Base-by-base conservation (phyloP, 2,113 vertebrate species). In the Malaclemys terrapin region DNA sequence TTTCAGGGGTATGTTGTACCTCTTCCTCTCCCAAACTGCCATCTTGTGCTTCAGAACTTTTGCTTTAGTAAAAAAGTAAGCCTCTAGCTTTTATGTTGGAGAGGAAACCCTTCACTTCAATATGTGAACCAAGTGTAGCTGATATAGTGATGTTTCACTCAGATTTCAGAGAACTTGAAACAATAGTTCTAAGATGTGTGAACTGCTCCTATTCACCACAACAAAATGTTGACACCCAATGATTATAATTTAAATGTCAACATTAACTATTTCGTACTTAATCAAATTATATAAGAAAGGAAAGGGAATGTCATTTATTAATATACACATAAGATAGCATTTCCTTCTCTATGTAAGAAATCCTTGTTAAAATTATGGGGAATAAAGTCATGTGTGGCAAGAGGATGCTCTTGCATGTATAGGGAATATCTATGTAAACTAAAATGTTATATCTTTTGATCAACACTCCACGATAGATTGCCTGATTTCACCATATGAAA, bases 131-230 rank as follows among this genome's bases (percentile, higher is more conserved):
- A 4, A 22, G 8, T 42, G 22, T 57, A 78, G 89, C 17, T 82
- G 50, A 19, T 83, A 57, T 4, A 6, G 11, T 83, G 49, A 9
- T 80, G 52, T 53, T 84, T 91, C 57, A 38, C 47, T 57, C 72
- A 53, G 1, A 94, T 95, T 88, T 31, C 90, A n/a, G 49, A 90
- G 20, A 86, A 31, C 45, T 38, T 93, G 45, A 92, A 92, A 80
- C 56, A 62, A 10, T 69, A n/a, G 62, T n/a, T n/a, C 31, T 69
- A 69, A 86, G 1, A 20, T 6, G 20, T n/a, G 49, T 27, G 35
- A 94, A 29, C 52, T 42, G 72, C 4, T 49, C 78, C 3, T 56
- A 25, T 49, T 69, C 13, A 80, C 27, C 80, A 31, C 45, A 38
- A 31, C 35, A 24, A 89, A 53, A 87, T 29, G 31, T 11, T 9